Evolutionary conservation across 2,888 invertebrate species (phyloP).

Genomic region (Lasioglossum calceatum): DNA sequence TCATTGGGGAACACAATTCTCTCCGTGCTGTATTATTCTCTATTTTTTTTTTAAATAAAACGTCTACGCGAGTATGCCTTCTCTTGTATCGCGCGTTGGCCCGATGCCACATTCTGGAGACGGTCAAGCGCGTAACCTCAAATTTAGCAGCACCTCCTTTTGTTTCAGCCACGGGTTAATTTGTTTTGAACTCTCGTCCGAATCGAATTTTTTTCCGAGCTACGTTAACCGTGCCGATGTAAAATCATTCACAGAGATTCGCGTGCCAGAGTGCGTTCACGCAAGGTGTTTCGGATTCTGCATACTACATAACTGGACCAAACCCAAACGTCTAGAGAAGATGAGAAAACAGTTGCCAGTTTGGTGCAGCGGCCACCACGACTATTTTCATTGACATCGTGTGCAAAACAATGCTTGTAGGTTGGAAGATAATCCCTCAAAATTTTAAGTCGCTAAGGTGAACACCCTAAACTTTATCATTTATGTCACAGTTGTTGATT

Average conservation of each 20-base stretch:
- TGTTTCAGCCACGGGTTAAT: not conserved
- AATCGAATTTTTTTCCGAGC: not conserved
- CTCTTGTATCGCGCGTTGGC: not conserved
- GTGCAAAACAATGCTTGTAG: no score
- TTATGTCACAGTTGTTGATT: no score
- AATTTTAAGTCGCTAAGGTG: no score
- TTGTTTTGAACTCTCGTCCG: not conserved
- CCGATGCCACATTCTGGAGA: not conserved
- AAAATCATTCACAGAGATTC: not conserved
- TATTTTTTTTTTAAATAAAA: not conserved
- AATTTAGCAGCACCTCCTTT: not conserved
- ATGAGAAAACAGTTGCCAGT: no score
- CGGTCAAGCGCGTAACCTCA: conserved; percentile 6
- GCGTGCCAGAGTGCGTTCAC: not conserved
- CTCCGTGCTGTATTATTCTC: not conserved
- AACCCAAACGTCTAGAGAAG: no score
- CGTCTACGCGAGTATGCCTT: not conserved
- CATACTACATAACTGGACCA: no score
- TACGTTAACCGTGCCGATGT: not conserved
- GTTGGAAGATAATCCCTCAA: no score
- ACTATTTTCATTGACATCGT: no score
- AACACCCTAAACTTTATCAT: no score
- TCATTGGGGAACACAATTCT: no score
- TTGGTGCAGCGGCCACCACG: no score
- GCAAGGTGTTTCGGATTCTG: no score